These are phyloP conservation scores for Pterobdella sp. DNA, from an alignment of 2,888 invertebrate genomes.

Conservation along the genomic window DNA sequence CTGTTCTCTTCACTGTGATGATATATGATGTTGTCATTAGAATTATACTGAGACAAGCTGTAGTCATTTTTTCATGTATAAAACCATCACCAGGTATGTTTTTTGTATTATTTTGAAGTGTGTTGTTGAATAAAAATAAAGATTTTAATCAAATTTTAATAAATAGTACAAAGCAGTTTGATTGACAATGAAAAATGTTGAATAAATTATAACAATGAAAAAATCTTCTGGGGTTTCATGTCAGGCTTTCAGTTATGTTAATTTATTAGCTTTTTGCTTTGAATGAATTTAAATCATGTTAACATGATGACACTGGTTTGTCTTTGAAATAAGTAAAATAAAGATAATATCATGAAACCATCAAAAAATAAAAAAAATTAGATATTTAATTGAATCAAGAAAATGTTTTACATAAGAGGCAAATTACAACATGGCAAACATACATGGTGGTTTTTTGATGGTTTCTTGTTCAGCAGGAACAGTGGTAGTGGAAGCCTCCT, in stretches of 20 bases:
- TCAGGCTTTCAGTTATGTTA: no score
- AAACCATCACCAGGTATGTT: background rate
- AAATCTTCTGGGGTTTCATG: no score
- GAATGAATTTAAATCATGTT: no score
- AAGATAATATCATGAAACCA: no score
- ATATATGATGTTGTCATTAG: background rate
- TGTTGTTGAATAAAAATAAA: background rate
- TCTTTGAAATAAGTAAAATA: no score
- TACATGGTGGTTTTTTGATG: background rate
- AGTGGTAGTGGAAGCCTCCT: conserved; percentile 21
- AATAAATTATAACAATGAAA: background rate
- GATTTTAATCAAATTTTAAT: background rate
- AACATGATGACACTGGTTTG: no score
- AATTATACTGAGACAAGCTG: background rate
- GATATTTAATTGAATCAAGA: background rate
- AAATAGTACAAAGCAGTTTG: no score
- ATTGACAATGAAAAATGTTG: background rate
- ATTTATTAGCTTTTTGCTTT: no score
- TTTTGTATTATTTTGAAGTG: conserved; percentile 9
- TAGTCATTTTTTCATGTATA: background rate
- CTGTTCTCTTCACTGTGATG: conserved; percentile 7
- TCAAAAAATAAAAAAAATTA: no score
- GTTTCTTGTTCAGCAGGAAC: background rate
- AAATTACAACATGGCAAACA: background rate
- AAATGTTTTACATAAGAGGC: background rate